These are phyloP conservation scores for Opisthocomus hoazin DNA, from an alignment of 2,113 vertebrate genomes.

Conservation along the genomic window DNA sequence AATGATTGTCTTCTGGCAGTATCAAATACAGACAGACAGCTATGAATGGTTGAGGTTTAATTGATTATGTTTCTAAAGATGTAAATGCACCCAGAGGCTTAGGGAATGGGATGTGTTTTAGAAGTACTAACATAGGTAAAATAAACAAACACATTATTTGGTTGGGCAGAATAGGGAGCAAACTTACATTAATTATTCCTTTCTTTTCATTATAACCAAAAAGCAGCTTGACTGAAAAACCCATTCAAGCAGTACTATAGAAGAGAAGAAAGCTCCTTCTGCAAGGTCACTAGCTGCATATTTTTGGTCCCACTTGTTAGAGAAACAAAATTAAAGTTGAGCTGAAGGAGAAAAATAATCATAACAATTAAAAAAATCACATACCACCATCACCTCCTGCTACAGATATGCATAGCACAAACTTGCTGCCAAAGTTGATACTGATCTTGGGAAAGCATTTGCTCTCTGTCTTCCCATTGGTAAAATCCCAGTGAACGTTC, in stretches of 20 bases:
- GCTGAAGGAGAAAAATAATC: neutral
- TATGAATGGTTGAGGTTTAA: slow-evolving; percentile 41
- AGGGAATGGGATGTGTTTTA: neutral
- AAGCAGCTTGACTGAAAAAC: neutral
- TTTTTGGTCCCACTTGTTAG: neutral
- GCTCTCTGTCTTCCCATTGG: neutral
- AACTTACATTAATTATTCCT: neutral
- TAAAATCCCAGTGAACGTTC: neutral
- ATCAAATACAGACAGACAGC: neutral
- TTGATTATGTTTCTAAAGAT: slow-evolving; percentile 51
- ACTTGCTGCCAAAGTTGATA: neutral
- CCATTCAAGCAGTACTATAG: neutral
- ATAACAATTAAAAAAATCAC: neutral
- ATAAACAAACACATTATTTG: neutral
- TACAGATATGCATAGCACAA: neutral
- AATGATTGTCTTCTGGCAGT: neutral
- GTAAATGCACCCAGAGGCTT: slow-evolving; percentile 1
- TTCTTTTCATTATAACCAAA: neutral
- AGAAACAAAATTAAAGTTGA: neutral
- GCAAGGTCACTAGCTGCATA: neutral
- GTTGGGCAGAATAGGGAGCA: neutral
- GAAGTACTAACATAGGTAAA: neutral
- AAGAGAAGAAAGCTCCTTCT: neutral
- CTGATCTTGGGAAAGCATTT: neutral
- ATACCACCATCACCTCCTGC: neutral